Evolutionary conservation across 2,888 invertebrate genomes (phyloP), one percentile per base, ranked within the genome.

Genomic region (Rhamphomyia laevipes): DNA sequence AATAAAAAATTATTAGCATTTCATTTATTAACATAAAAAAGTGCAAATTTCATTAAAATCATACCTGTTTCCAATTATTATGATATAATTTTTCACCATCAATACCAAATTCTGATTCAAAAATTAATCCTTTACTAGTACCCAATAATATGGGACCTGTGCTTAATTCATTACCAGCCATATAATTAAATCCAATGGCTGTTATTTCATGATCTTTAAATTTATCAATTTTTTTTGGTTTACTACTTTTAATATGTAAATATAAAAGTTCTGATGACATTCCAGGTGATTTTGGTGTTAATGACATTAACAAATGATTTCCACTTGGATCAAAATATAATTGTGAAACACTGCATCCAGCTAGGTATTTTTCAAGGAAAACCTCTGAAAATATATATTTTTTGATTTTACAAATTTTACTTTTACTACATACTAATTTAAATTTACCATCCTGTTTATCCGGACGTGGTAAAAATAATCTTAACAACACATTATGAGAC

Each of bases 111-210:
- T 94, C 93, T 0, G 88, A 88, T 71, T 95, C 95, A 68, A 93
- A 82, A 53, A 95, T 86, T 42, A 89, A 73, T 1, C 95, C 95
- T 64, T 85, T 87, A 1, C 87, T 87, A 0, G 93, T 94, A 7
- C 94, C 95, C 42, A 95, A 65, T 38, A 96, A 72, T 59, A 96
- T 91, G 0, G 88, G 81, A 1, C 89, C 89, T 0, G 93, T 90
- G 1, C 81, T 76, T 2, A 65, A 69, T 51, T 82, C 81, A 0
- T 80, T 82, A 2, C 75, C 78, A 56, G 86, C 84, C 50, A 77
- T 77, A 57, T 77, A 78, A 67, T 89, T 93, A 86, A 94, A 96
- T 1, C 84, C 94, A 0, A 96, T 86, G 45, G 90, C 86, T 0
- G 93, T 92, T 21, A 96, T 82, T 63, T 89, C 85, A 66, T 91